Evolutionary conservation across 1,140 invertebrate genomes (phyloP).

Genomic region (Heliothis virescens): DNA sequence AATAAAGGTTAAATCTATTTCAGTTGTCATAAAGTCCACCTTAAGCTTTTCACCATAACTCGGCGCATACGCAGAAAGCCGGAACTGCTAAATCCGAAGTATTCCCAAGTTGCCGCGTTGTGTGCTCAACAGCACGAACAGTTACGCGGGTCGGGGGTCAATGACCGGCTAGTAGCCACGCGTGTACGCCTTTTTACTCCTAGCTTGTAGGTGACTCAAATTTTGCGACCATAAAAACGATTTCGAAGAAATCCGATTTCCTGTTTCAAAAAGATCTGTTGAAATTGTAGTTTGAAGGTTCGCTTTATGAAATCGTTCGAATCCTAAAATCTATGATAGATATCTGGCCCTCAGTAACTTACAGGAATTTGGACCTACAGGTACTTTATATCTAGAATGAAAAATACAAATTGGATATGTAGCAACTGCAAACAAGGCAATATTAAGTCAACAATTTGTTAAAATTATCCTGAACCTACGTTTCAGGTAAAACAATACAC

Average conservation of each 20-base stretch:
- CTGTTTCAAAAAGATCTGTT: too few relatives aligned
- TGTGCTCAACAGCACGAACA: conserved; percentile 47
- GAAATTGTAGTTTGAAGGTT: too few relatives aligned
- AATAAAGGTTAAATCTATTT: neutral
- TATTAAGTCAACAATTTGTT: neutral
- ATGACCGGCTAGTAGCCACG: conserved; percentile 50
- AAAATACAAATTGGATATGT: too few relatives aligned
- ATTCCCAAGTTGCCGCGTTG: conserved; percentile 22
- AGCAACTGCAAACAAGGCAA: too few relatives aligned
- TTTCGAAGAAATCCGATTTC: neutral
- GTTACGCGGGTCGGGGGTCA: conserved; percentile 63
- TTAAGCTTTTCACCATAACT: conserved; percentile 20
- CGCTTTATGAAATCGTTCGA: too few relatives aligned
- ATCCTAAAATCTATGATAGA: too few relatives aligned
- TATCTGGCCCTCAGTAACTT: too few relatives aligned
- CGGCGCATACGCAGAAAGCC: conserved; percentile 8
- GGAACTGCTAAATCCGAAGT: conserved; percentile 46
- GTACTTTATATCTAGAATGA: too few relatives aligned
- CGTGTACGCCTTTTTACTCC: conserved; percentile 25
- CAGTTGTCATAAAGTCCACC: neutral
- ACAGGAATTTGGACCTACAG: too few relatives aligned
- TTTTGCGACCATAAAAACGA: neutral
- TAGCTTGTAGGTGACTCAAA: conserved; percentile 20
- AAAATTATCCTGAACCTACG: neutral
- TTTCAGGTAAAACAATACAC: neutral